Percentiles rank a stretch among this genome's conserved stretches.
phyloP scores from a whole-genome alignment of 2,113 vertebrate genomes.

The Halichoerus grypus region DNA sequence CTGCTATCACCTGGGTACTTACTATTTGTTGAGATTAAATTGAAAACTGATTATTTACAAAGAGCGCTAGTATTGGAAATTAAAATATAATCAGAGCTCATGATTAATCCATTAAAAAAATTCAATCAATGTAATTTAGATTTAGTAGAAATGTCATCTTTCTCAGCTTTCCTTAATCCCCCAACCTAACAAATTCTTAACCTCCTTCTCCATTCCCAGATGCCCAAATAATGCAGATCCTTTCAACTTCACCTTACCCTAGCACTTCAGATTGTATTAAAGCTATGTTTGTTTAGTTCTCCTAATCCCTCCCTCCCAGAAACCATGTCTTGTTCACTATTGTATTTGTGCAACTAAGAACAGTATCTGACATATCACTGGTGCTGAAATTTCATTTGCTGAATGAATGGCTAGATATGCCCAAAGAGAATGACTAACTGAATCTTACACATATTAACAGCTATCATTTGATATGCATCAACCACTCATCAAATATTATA shows the following conservation, averaged over 20 bases:
- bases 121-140: background rate
- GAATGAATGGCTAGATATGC: conserved; percentile 33
- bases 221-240: background rate
- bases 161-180: background rate
- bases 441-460: conserved; percentile 1
- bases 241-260: conserved; percentile 1
- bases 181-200: background rate
- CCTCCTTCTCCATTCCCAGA: background rate
- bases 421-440: background rate
- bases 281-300: background rate
- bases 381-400: conserved; percentile 38
- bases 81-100: conserved; percentile 27
- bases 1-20: background rate
- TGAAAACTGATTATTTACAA: conserved; percentile 58
- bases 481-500: conserved; percentile 26
- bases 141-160: background rate
- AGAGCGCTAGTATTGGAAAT: background rate
- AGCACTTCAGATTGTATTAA: conserved; percentile 3
- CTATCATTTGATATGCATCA: background rate
- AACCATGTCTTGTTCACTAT: background rate
- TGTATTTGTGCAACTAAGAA: background rate
- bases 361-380: conserved; percentile 14
- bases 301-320: background rate
- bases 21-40: background rate
- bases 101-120: conserved; percentile 33